Conservation (phyloP, 2,797 vertebrate genomes). For the Steatocranus sp. region DNA sequence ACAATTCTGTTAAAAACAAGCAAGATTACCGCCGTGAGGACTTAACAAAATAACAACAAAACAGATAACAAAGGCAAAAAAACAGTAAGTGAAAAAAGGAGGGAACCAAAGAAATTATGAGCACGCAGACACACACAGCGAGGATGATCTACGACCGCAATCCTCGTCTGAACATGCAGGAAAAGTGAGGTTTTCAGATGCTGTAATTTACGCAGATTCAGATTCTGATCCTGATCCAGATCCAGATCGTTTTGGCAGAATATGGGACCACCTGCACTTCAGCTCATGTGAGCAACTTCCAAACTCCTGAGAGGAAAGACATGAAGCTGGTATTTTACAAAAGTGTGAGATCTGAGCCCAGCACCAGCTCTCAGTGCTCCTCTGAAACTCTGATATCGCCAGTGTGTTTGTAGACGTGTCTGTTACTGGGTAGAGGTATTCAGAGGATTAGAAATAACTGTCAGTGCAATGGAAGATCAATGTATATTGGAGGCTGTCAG, state of each 20-base stretch:
- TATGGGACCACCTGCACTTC: slow-evolving; percentile 57
- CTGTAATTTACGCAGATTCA: slow-evolving; percentile 62
- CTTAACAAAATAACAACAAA: background rate
- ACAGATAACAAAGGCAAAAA: background rate
- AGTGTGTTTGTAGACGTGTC: slow-evolving; percentile 4
- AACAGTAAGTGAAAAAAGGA: background rate
- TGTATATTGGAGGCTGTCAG: slow-evolving; percentile 24
- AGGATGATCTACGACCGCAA: background rate
- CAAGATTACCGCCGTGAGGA: rapidly evolving
- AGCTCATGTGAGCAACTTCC: slow-evolving; percentile 29
- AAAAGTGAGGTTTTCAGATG: slow-evolving; percentile 58
- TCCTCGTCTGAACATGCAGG: slow-evolving; percentile 54
- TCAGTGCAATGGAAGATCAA: slow-evolving; percentile 28
- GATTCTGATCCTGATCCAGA: slow-evolving; percentile 3
- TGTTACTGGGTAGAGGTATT: background rate
- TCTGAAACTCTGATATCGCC: slow-evolving; percentile 22
- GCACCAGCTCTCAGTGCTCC: background rate
- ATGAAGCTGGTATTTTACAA: slow-evolving; percentile 6
- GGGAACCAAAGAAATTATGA: background rate
- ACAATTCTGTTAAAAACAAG: background rate
- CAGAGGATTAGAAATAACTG: slow-evolving; percentile 6
- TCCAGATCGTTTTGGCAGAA: slow-evolving; percentile 54
- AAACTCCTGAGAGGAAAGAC: slow-evolving; percentile 12
- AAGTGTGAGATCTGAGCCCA: slow-evolving; percentile 29
- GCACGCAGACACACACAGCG: background rate